Evolutionary conservation across 2,797 vertebrate species (phyloP), one percentile per base, ranked within the genome.

Genomic region (Parauchenoglanis ngamensis): DNA sequence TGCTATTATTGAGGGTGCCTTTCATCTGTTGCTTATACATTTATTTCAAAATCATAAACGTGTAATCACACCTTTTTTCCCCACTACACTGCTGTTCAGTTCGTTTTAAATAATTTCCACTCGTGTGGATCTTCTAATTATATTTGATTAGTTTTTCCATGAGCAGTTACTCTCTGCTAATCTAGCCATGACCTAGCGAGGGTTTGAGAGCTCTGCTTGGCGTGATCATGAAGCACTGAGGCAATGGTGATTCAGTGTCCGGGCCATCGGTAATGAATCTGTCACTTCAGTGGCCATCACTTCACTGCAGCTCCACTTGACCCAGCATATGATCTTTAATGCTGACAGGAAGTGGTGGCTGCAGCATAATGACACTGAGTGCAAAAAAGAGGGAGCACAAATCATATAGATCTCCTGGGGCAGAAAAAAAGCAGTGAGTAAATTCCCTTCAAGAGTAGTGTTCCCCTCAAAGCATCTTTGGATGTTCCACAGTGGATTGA

Each of bases 71-170:
- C 5, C 44, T 56, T 49, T 46, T 25, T 8, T 19, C 1, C 25
- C n/a, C 52, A 49, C 19, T 52, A 6, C 56, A 85, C 21, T 81
- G 56, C 57, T 75, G 70, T 76, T 90, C 40, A 63, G 28, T 83
- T 85, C 0, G 10, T 70, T 87, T 54, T 54, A 86, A 81, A 76
- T 87, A 28, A 10, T 35, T 86, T 76, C 19, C 85, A 85, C 56
- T 87, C 44, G 17, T 65, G 15, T 46, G 11, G 40, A 81, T 83
- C 56, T 82, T 89, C 65, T 89, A 88, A 89, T 90, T 89, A n/a
- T 65, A 76, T 86, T 89, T 86, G 84, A 84, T 87, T 87, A 76
- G 81, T 88, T 88, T 76, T 44, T 90, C 80, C 63, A 86, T 86
- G 46, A 70, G 52, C 61, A 21, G 35, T 61, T 79, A 77, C 70